Conservation (phyloP, 2,888 invertebrate genomes). For the Cactoblastis cactorum region DNA sequence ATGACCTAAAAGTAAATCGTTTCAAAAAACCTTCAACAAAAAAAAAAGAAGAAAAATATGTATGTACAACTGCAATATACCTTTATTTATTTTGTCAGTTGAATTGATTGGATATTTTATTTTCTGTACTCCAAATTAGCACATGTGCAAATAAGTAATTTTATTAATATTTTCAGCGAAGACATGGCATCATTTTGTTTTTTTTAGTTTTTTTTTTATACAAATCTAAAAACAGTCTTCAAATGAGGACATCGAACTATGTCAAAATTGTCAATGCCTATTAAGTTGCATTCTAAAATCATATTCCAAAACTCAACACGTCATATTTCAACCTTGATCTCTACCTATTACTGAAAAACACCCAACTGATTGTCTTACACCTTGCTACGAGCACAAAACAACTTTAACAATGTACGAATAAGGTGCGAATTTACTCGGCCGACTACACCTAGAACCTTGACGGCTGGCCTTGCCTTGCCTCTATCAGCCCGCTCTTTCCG, state of each 20-base stretch:
- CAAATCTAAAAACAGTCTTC: no score
- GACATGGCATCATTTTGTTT: no score
- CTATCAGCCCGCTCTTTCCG: slow-evolving; percentile 76
- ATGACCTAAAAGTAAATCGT: no score
- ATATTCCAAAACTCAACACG: slow-evolving; percentile 14
- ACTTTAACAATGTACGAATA: slow-evolving; percentile 34
- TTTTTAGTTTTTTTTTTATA: no score
- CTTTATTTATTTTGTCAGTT: no score
- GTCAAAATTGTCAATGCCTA: background rate
- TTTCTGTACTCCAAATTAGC: no score
- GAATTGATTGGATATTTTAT: no score
- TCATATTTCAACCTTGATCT: slow-evolving; percentile 61
- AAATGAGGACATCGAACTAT: background rate
- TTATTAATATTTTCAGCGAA: no score
- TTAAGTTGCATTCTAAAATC: background rate
- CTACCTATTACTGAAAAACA: slow-evolving; percentile 74
- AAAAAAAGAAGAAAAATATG: no score
- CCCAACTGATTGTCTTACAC: slow-evolving; percentile 67
- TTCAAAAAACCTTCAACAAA: no score
- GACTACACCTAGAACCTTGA: slow-evolving; percentile 56
- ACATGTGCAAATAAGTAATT: no score
- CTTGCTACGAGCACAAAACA: slow-evolving; percentile 31
- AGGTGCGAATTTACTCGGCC: slow-evolving; percentile 34
- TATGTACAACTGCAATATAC: no score
- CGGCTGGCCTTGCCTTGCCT: slow-evolving; percentile 72